Evolutionary conservation across 2,888 invertebrate species (phyloP), one percentile per base, ranked within the genome.

Genomic region (Lycaena phlaeas): DNA sequence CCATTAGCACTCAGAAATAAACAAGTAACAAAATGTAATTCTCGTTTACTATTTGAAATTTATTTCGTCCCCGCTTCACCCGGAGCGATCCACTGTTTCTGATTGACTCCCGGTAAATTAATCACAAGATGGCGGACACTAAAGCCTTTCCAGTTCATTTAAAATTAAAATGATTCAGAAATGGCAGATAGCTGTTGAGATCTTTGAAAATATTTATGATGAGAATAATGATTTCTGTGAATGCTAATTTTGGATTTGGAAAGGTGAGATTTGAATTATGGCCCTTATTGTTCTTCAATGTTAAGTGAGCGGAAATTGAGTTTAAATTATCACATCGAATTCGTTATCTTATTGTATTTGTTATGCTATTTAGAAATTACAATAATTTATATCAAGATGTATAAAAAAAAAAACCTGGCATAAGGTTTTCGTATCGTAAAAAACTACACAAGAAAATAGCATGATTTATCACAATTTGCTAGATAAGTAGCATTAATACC

Each of bases 1-100:
- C 31, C 7, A 31, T 18, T 18, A 18, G 18, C 18, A 31, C 31
- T 31, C 31, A 18, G 6, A 31, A 18, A 31, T 31, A 31, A 31
- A 31, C 31, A 31, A 31, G 31, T 3, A 31, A 31, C 17, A 18
- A 30, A 31, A 31, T 31, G 9, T 11, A 31, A 31, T 31, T 31
- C 17, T 1, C 11, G 6, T 18, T 11, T 18, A 18, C 31, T 31
- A 31, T 31, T n/a, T 31, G 15, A 17, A 15, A 17, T 31, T 11
- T 17, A 18, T 31, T 31, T 18, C 10, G 18, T 17, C 31, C 9
- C 5, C 5, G 14, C 9, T 22, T 22, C 22, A 22, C 22, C 7
- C 7, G 5, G 22, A 2, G 3, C 5, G 2, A 5, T 6, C 2
- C 15, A 5, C 30, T 10, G 30, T 30, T 31, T 9, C 18, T 31